Conservation (phyloP, 64 coral and sea anemone species). For the Porites lutea region DNA sequence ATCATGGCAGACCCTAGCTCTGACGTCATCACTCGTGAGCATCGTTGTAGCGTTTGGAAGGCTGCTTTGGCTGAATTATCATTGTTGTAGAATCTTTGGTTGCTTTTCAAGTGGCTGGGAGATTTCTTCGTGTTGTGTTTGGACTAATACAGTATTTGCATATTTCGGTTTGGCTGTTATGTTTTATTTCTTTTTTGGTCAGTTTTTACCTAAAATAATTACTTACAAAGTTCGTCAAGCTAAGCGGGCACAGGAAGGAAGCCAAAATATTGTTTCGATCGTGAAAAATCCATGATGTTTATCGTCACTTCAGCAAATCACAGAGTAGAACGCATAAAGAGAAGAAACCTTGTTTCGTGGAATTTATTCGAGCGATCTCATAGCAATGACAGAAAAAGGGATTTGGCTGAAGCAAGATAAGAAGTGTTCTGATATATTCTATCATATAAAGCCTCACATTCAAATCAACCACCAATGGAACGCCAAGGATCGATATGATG, state of each 20-base stretch:
- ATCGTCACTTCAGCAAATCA: not conserved
- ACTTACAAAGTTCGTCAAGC: not conserved
- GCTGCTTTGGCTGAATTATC: constrained; percentile 1
- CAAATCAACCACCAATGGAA: not conserved
- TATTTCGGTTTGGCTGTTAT: not conserved
- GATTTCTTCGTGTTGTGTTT: not conserved
- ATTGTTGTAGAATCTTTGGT: not conserved
- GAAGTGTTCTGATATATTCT: constrained; percentile 3
- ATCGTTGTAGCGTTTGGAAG: not conserved
- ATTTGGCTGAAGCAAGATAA: not conserved
- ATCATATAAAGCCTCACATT: not conserved
- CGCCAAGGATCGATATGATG: not conserved
- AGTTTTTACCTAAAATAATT: not conserved
- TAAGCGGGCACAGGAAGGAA: not conserved
- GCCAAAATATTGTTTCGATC: not conserved
- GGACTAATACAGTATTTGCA: not conserved
- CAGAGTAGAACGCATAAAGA: not conserved
- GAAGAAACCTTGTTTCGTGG: not conserved
- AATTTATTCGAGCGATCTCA: not conserved
- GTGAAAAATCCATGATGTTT: not conserved
- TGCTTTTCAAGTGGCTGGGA: not conserved
- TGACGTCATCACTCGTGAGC: not conserved
- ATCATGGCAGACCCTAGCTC: not conserved
- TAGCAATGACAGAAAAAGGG: not conserved
- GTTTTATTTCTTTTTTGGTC: constrained; percentile 13